Percentiles rank a stretch among this genome's conserved stretches.
Conservation (phyloP, 2,888 invertebrate species). For the Acanthosoma haemorrhoidale region DNA sequence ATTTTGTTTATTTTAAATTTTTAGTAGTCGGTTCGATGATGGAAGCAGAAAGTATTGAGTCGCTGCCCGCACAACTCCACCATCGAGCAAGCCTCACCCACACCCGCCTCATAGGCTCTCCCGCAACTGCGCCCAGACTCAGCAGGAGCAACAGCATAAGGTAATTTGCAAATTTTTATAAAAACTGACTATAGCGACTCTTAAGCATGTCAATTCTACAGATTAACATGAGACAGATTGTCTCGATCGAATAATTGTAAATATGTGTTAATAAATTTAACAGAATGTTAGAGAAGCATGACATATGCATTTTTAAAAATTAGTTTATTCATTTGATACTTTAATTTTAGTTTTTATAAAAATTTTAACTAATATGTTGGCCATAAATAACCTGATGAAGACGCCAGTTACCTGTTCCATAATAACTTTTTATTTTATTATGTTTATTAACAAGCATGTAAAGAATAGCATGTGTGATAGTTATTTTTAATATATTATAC, state of each 20-base stretch:
- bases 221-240: background rate
- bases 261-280: conserved; percentile 1
- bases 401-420: background rate
- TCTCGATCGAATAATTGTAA: background rate
- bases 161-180: conserved; percentile 49
- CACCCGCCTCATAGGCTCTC: conserved; percentile 52
- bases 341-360: background rate
- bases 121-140: conserved; percentile 45
- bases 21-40: conserved; percentile 41
- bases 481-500: conserved; percentile 44
- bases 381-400: too few relatives aligned
- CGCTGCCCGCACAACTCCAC: conserved; percentile 61
- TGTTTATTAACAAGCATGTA: conserved; percentile 40
- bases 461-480: conserved; percentile 40
- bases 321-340: background rate
- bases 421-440: background rate
- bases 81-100: conserved; percentile 68
- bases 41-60: conserved; percentile 72
- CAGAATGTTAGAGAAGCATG: conserved; percentile 11
- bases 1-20: background rate
- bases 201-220: background rate
- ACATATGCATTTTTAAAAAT: background rate
- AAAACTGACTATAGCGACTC: too few relatives aligned
- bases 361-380: too few relatives aligned
- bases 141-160: conserved; percentile 85